A percentile compares a stretch with the other conserved stretches of the same genome.
Conservation (phyloP, 2,113 vertebrate genomes). For the Albula goreensis region DNA sequence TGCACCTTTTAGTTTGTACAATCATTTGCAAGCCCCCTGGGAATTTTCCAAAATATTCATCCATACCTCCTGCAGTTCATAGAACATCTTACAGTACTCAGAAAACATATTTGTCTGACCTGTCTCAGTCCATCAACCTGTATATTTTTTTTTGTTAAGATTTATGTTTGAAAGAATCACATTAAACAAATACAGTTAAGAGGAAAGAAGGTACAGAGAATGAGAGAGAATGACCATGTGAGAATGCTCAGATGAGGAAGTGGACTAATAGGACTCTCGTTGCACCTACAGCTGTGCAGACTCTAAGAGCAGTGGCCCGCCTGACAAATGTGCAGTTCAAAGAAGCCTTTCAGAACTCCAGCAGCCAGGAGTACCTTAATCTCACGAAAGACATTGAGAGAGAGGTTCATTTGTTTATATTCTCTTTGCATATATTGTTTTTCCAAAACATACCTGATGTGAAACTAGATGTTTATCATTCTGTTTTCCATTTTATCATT, state of each 20-base stretch:
- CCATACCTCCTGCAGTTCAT: no score
- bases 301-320: constrained; percentile 59
- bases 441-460: no score
- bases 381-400: constrained; percentile 64
- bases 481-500: no score
- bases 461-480: no score
- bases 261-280: background rate
- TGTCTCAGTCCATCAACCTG: no score
- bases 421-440: background rate
- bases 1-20: background rate
- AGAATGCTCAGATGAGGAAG: background rate
- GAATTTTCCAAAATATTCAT: no score
- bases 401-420: constrained; percentile 57
- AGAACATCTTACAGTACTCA: no score
- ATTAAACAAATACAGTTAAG: background rate
- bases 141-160: no score
- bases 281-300: constrained; percentile 65
- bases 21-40: no score
- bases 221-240: background rate
- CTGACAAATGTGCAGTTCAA: constrained; percentile 69
- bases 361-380: constrained; percentile 67
- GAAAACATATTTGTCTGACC: no score
- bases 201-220: background rate
- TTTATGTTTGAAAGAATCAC: no score
- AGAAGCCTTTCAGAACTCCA: constrained; percentile 56